Conservation (phyloP, 2,797 vertebrate species). For the Octomys mimax region DNA sequence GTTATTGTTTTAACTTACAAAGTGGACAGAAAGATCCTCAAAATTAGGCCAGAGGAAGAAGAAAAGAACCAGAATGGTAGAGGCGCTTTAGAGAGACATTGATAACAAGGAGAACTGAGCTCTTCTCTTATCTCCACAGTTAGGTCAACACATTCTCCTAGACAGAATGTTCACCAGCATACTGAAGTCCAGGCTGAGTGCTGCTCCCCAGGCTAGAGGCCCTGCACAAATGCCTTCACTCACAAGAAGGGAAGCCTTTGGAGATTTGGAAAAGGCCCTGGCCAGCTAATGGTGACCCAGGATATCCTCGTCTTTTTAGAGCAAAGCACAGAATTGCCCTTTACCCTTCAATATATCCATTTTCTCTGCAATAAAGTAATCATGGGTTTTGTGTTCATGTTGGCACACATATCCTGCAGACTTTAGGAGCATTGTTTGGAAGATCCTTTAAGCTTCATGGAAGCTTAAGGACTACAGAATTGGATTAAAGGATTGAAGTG, state of each 20-base stretch:
- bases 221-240: background rate
- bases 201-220: background rate
- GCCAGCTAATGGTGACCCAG: background rate
- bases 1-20: background rate
- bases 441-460: conserved; percentile 58
- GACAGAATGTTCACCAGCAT: background rate
- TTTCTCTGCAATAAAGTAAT: conserved; percentile 30
- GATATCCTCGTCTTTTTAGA: background rate
- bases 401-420: conserved; percentile 17
- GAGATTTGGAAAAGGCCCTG: background rate
- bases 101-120: background rate
- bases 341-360: background rate
- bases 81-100: background rate
- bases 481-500: conserved; percentile 60
- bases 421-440: conserved; percentile 44
- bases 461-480: conserved; percentile 46
- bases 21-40: background rate
- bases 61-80: conserved; percentile 11
- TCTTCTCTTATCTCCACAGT: background rate
- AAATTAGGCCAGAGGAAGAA: background rate
- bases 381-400: conserved; percentile 35
- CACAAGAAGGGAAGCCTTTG: background rate
- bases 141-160: background rate
- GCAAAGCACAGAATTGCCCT: background rate
- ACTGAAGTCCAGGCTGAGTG: background rate